Percentiles rank a stretch among this genome's conserved stretches.
Evolutionary conservation across 1,140 invertebrate genomes (phyloP).

Genomic region (Eciton burchellii): DNA sequence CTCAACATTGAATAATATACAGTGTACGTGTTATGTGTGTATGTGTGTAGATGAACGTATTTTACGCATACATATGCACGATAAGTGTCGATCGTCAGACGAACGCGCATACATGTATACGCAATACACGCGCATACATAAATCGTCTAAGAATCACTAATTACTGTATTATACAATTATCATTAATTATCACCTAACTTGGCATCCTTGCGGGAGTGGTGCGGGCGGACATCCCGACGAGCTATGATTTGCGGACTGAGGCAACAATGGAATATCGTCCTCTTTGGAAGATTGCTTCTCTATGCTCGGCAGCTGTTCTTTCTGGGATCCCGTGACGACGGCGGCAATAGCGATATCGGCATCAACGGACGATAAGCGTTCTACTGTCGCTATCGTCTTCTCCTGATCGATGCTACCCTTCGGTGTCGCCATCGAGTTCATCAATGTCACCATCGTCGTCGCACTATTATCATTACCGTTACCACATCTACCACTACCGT

Average conservation of each 20-base stretch:
- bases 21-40: conserved; percentile 22
- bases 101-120: conserved; percentile 7
- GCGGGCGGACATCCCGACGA: conserved; percentile 85
- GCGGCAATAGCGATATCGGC: conserved; percentile 9
- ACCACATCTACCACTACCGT: conserved; percentile 81
- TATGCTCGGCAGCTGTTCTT: conserved; percentile 54
- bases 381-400: conserved; percentile 73
- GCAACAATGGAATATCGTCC: conserved; percentile 57
- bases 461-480: conserved; percentile 26
- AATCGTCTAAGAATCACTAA: conserved; percentile 56
- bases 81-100: background rate
- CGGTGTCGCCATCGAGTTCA: conserved; percentile 64
- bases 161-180: conserved; percentile 85
- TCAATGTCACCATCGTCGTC: conserved; percentile 76
- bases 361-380: conserved; percentile 64
- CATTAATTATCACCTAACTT: conserved; percentile 93
- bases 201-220: conserved; percentile 91
- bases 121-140: conserved; percentile 19
- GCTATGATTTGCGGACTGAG: conserved; percentile 75
- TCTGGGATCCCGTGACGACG: conserved; percentile 10
- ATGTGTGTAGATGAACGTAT: conserved; percentile 54
- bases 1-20: conserved; percentile 75
- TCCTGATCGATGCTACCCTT: conserved; percentile 62
- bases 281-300: conserved; percentile 74
- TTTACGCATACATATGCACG: conserved; percentile 75